Percentiles rank a stretch among this genome's conserved stretches.
Evolutionary conservation across 2,888 invertebrate genomes (phyloP).

Genomic region (Limnephilus marmoratus): DNA sequence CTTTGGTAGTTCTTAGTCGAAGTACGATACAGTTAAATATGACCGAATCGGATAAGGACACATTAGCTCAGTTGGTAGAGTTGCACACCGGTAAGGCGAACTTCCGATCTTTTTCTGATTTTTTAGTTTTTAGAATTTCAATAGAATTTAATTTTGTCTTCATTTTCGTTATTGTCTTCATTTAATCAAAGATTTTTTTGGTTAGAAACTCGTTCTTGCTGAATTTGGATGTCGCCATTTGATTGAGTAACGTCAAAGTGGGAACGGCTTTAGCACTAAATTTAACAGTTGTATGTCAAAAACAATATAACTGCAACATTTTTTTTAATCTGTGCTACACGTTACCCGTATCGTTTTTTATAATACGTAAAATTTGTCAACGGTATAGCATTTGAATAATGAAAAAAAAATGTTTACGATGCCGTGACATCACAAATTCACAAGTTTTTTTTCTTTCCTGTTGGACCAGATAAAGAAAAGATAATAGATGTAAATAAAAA

Average conservation of each 20-base stretch:
- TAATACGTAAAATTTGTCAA: not conserved
- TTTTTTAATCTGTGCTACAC: not conserved
- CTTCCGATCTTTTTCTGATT: no score
- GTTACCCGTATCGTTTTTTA: not conserved
- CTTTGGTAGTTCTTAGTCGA: no score
- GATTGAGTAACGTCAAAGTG: not conserved
- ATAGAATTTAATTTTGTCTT: no score
- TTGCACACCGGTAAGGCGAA: no score
- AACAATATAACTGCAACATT: not conserved
- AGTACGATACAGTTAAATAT: no score
- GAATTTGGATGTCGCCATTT: not conserved
- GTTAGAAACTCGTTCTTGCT: not conserved
- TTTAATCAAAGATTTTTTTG: not conserved
- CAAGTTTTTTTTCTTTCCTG: not conserved
- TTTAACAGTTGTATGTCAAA: not conserved
- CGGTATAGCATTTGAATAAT: no score
- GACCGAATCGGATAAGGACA: no score
- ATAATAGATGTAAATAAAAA: not conserved
- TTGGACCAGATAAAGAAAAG: not conserved
- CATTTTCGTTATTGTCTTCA: no score
- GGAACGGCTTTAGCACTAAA: not conserved
- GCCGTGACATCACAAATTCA: not conserved
- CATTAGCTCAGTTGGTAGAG: no score
- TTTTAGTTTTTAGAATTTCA: no score
- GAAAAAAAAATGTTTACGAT: no score